Conservation (phyloP, 1,140 invertebrate genomes). For the Agraylea sexmaculata region DNA sequence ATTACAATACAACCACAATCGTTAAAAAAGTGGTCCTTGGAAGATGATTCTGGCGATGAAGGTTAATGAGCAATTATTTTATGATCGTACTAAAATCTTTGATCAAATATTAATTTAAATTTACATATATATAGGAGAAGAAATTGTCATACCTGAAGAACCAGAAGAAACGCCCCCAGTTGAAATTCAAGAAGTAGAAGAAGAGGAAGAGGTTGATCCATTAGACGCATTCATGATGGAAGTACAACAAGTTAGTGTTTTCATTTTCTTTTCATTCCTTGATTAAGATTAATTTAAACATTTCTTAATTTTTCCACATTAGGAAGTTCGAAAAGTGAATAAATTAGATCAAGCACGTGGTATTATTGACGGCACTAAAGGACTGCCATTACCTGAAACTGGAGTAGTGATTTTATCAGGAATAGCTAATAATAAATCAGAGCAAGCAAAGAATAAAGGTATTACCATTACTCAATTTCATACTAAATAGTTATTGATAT, state of each 20-base stretch:
- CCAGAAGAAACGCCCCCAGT: constrained; percentile 28
- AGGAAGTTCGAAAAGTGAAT: constrained; percentile 86
- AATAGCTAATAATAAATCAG: constrained; percentile 73
- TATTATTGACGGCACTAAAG: constrained; percentile 36
- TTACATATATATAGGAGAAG: constrained; percentile 33
- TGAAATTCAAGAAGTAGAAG: constrained; percentile 30
- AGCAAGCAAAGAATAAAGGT: constrained; percentile 60
- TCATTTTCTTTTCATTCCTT: constrained; percentile 1
- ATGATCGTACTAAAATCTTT: constrained; percentile 26
- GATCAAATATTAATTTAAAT: constrained; percentile 18
- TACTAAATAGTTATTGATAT: too few relatives aligned
- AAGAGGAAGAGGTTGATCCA: constrained; percentile 78
- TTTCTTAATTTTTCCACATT: constrained; percentile 24
- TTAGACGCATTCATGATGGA: constrained; percentile 94
- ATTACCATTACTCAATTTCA: constrained; percentile 1
- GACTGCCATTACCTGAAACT: constrained; percentile 28
- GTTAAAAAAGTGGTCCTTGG: constrained; percentile 83
- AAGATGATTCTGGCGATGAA: constrained; percentile 76
- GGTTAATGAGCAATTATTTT: constrained; percentile 25
- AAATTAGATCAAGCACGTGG: constrained; percentile 49
- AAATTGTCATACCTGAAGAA: constrained; percentile 36
- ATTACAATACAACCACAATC: constrained; percentile 44
- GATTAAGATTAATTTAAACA: background rate
- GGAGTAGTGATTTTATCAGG: constrained; percentile 78
- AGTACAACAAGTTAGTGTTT: constrained; percentile 36